Base-by-base conservation (phyloP, 2,797 vertebrate genomes). In the Catharus ustulatus region DNA sequence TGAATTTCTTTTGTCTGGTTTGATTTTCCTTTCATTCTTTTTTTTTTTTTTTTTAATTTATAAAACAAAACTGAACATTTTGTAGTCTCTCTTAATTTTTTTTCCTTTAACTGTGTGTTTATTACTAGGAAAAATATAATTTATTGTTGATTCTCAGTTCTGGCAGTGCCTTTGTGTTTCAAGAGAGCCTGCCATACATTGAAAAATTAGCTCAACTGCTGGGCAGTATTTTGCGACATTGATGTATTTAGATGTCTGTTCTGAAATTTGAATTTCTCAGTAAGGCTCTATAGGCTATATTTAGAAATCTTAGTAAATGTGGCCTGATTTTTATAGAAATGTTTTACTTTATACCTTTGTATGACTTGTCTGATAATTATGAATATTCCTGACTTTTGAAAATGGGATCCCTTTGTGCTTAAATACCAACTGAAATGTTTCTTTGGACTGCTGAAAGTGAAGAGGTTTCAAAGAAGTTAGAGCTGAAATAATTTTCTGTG, bases 181-280 rank as follows among this genome's bases (percentile, higher is more conserved):
- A 77, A 73, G 40, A 69, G 14, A 93, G 43, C 55, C 63, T 92
- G 59, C n/a, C 57, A 27, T 72, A 73, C 48, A 84, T 77, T 45
- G 90, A 43, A 94, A 69, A 89, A 17, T 7, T 17, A 91, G 20
- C 52, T 93, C 27, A 63, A 0, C 62, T 93, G 32, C 67, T 82
- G 95, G 91, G 32, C 91, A 54, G 54, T 59, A 15, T 88, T 89
- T 81, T 75, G 48, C 86, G 48, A 91, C 34, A 32, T n/a, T 93
- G 76, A 71, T 88, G 42, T 64, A 81, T 89, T 86, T 90, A 93
- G 69, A 52, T 88, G 42, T 88, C 76, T 84, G 27, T 46, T 89
- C 66, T 67, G 69, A 94, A 87, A 84, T 61, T 43, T 73, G 76
- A 86, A 49, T 91, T 87, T 84, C 27, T 73, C 48, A 73, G 58